A percentile compares a stretch with the other conserved stretches of the same genome.
phyloP scores from a whole-genome alignment of 2,113 vertebrate genomes.

The Lepidothrix coronata region DNA sequence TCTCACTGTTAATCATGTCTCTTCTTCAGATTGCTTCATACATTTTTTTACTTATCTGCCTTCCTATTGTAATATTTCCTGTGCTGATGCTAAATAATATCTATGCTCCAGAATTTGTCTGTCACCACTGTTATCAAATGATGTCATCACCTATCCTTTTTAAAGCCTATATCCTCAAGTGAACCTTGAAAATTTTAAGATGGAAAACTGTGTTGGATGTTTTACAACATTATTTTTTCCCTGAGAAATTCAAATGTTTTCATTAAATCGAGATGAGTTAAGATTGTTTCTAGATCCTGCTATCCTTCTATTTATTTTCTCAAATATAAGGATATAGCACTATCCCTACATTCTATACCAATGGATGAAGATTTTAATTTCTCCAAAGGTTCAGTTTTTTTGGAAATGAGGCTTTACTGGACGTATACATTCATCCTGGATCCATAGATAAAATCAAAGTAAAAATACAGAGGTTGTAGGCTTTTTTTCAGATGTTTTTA shows the following conservation, averaged over 20 bases:
- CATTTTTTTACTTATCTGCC: neutral
- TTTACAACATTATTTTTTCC: neutral
- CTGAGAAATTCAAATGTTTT: neutral
- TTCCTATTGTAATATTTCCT: neutral
- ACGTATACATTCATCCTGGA: neutral
- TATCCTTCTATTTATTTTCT: neutral
- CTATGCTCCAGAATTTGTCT: neutral
- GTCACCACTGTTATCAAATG: neutral
- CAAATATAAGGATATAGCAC: neutral
- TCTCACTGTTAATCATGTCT: neutral
- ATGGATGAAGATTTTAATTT: neutral
- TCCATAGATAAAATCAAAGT: neutral
- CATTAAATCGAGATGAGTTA: neutral
- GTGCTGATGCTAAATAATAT: neutral
- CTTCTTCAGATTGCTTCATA: neutral
- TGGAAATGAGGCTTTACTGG: neutral
- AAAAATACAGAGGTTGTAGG: neutral
- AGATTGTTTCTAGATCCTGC: neutral
- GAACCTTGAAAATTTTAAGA: neutral
- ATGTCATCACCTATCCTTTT: neutral
- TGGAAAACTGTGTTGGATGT: neutral
- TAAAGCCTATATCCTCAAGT: neutral
- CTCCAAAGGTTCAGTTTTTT: neutral
- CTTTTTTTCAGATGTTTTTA: neutral
- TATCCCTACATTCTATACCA: neutral